phyloP scores from a whole-genome alignment of 1,140 invertebrate species.

The Brachionus rotundiformis region DNA sequence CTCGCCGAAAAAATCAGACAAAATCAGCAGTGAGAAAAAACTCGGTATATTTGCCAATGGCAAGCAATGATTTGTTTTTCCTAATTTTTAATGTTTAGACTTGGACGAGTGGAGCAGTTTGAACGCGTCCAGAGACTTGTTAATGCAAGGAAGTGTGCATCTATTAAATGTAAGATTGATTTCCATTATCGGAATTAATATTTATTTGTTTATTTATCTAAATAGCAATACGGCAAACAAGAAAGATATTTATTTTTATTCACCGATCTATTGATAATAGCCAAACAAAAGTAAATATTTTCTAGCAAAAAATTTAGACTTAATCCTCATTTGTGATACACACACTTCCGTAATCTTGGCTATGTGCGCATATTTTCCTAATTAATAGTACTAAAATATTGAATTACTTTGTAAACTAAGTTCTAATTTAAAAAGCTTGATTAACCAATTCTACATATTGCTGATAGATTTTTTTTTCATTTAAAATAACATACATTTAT shows the following conservation, averaged over 20 bases:
- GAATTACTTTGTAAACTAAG: background rate
- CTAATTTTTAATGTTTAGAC: background rate
- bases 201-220: background rate
- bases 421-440: background rate
- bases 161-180: slow-evolving; percentile 29
- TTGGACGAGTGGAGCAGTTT: background rate
- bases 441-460: background rate
- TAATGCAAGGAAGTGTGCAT: slow-evolving; percentile 29
- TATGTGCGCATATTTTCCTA: background rate
- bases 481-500: background rate
- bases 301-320: background rate
- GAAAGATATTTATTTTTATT: slow-evolving; percentile 51
- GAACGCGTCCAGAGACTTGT: background rate
- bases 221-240: slow-evolving; percentile 49
- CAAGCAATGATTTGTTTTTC: background rate
- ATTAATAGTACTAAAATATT: background rate
- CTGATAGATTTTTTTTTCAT: background rate
- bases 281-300: slow-evolving; percentile 51
- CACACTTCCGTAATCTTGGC: background rate
- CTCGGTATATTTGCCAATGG: background rate
- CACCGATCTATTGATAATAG: slow-evolving; percentile 39
- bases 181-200: background rate
- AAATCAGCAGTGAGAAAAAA: background rate
- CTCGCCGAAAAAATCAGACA: background rate
- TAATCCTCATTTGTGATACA: background rate